These are phyloP conservation scores for Ormyrus nitidulus DNA, from an alignment of 2,888 invertebrate species.

Conservation along the genomic window DNA sequence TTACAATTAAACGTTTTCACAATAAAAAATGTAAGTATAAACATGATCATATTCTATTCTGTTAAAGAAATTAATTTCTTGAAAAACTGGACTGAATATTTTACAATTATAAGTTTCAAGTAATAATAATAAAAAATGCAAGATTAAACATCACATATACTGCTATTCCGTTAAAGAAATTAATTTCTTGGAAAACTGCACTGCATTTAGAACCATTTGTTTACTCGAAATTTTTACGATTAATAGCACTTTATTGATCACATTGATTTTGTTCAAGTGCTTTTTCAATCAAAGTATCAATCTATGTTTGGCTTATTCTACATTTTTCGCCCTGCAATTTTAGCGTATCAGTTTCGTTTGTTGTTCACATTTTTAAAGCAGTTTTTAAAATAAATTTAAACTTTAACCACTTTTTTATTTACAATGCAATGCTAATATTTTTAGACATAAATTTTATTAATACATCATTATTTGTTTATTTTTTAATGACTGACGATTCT, in stretches of 20 bases:
- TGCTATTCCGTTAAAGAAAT: neutral
- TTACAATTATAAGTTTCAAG: conserved; percentile 11
- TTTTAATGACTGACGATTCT: neutral
- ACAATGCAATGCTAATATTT: neutral
- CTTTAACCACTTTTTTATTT: no score
- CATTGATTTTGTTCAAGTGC: conserved; percentile 1
- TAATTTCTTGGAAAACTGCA: neutral
- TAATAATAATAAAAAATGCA: conserved; percentile 27
- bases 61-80: conserved; percentile 1
- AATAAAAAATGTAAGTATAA: conserved; percentile 25
- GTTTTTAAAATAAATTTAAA: conserved; percentile 4
- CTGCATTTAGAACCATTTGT: neutral
- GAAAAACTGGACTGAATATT: neutral
- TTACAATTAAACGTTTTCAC: conserved; percentile 12
- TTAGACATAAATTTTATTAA: conserved; percentile 2
- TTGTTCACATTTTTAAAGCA: neutral
- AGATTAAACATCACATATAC: neutral
- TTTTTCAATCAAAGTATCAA: neutral
- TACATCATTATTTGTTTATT: neutral
- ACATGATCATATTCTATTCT: neutral
- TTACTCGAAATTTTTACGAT: neutral
- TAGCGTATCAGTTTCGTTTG: neutral
- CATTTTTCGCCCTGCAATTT: conserved; percentile 9
- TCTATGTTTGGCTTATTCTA: neutral
- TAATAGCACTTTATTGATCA: neutral